phyloP scores from a whole-genome alignment of 1,140 invertebrate species.

The Nasonia vitripennis region DNA sequence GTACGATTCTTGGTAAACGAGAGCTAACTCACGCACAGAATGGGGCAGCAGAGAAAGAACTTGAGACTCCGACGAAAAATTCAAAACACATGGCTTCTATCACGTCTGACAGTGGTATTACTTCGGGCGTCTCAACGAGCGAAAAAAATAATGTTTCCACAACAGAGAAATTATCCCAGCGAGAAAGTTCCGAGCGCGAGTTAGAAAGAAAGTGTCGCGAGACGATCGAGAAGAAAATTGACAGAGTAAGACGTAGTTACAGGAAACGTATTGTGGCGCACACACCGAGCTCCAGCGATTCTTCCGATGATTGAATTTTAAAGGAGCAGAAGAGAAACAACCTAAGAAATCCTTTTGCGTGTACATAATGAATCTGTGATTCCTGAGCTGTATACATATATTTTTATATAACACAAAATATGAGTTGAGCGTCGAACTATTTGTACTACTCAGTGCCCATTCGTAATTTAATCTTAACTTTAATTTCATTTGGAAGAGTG shows the following conservation, averaged over 20 bases:
- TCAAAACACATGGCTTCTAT: conserved; percentile 51
- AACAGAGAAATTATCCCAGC: conserved; percentile 40
- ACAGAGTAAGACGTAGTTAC: conserved; percentile 64
- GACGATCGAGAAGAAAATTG: conserved; percentile 65
- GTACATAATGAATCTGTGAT: conserved; percentile 69
- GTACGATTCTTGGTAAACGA: background rate
- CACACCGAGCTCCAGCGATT: conserved; percentile 61
- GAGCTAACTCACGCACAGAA: conserved; percentile 2
- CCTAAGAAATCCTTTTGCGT: conserved; percentile 52
- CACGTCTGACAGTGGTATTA: conserved; percentile 68
- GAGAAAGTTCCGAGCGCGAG: conserved; percentile 65
- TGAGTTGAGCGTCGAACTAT: conserved; percentile 21
- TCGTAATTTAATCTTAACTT: background rate
- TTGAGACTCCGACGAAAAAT: conserved; percentile 59
- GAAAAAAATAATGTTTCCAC: conserved; percentile 60
- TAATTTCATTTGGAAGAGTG: no score
- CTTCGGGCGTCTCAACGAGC: conserved; percentile 64
- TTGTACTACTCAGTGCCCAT: conserved; percentile 1
- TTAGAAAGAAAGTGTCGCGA: conserved; percentile 59
- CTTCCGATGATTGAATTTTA: conserved; percentile 62
- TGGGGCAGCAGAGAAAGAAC: background rate
- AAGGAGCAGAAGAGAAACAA: background rate
- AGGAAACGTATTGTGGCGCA: conserved; percentile 60
- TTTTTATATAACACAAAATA: conserved; percentile 47
- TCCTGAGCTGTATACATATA: conserved; percentile 59